phyloP scores from a whole-genome alignment of 2,797 vertebrate genomes.

The Sebastes minor region DNA sequence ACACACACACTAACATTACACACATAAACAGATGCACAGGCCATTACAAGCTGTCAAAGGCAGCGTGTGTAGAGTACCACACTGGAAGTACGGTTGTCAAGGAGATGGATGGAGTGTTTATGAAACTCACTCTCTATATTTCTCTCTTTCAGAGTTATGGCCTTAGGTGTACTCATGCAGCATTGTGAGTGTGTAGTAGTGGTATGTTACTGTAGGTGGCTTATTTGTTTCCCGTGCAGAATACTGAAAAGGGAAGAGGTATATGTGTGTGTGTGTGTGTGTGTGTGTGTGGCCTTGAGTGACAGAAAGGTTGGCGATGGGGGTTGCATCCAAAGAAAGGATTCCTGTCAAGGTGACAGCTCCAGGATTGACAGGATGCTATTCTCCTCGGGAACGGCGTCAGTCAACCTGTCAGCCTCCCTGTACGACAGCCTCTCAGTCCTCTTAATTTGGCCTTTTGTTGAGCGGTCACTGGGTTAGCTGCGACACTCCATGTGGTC shows the following conservation, averaged over 20 bases:
- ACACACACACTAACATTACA: background rate
- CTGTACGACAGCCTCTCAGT: constrained; percentile 73
- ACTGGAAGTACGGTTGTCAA: constrained; percentile 58
- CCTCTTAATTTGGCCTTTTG: constrained; percentile 85
- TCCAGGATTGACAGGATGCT: constrained; percentile 79
- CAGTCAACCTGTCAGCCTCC: constrained; percentile 79
- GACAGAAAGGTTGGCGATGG: constrained; percentile 75
- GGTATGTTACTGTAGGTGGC: constrained; percentile 23
- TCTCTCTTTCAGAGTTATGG: constrained; percentile 45
- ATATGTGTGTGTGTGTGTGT: background rate
- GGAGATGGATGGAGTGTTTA: constrained; percentile 73
- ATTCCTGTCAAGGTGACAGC: constrained; percentile 80
- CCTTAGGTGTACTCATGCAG: constrained; percentile 30
- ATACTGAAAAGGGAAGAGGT: constrained; percentile 50
- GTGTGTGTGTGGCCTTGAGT: constrained; percentile 62
- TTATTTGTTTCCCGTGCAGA: constrained; percentile 48
- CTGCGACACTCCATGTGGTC: constrained; percentile 73
- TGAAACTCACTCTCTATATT: constrained; percentile 47
- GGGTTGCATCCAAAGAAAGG: constrained; percentile 76
- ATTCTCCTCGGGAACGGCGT: constrained; percentile 73
- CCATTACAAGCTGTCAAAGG: constrained; percentile 30
- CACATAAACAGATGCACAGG: constrained; percentile 27
- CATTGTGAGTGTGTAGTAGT: constrained; percentile 4
- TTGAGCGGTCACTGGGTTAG: constrained; percentile 76
- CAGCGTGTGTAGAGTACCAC: background rate